phyloP scores from a whole-genome alignment of 1,140 invertebrate genomes.

The Hycleus cichorii region DNA sequence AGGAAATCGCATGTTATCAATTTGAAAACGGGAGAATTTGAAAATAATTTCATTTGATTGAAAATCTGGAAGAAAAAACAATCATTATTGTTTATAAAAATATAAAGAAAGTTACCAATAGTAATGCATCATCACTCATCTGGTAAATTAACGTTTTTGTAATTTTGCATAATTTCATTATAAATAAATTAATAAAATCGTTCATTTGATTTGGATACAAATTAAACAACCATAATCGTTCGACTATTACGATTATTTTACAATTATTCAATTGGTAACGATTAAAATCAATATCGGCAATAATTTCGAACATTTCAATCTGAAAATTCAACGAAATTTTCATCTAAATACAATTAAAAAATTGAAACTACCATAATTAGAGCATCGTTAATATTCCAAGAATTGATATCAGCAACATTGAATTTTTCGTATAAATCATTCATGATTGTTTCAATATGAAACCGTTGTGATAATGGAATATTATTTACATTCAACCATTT shows the following conservation, averaged over 20 bases:
- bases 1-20: background rate
- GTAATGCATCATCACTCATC: slow-evolving; percentile 10
- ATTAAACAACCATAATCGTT: slow-evolving; percentile 11
- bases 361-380: slow-evolving; percentile 5
- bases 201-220: background rate
- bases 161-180: slow-evolving; percentile 12
- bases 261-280: slow-evolving; percentile 3
- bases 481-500: slow-evolving; percentile 9
- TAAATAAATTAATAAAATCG: slow-evolving; percentile 10
- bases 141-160: slow-evolving; percentile 4
- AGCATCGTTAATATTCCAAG: slow-evolving; percentile 1
- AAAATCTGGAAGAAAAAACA: slow-evolving; percentile 1
- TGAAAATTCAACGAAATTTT: background rate
- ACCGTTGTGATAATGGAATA: slow-evolving; percentile 4
- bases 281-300: slow-evolving; percentile 10
- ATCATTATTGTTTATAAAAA: background rate
- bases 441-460: slow-evolving; percentile 4
- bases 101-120: background rate
- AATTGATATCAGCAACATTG: background rate
- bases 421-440: slow-evolving; percentile 8
- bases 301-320: slow-evolving; percentile 10
- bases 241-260: slow-evolving; percentile 5
- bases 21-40: background rate
- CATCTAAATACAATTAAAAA: background rate
- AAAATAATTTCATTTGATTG: background rate